Evolutionary conservation across 2,113 vertebrate genomes (phyloP).

Genomic region (Salvator merianae): DNA sequence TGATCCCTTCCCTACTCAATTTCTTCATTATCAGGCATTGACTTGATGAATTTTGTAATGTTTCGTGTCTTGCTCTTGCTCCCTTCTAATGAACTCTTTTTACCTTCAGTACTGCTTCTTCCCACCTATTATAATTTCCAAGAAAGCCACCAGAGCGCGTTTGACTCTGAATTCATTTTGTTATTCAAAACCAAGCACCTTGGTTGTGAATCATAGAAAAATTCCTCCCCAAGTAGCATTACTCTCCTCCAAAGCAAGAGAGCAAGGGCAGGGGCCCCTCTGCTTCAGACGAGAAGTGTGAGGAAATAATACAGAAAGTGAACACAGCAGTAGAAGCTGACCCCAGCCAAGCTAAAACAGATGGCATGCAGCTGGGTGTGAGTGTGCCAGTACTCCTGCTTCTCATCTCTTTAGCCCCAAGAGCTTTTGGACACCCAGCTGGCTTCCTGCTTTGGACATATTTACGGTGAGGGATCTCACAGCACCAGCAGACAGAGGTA

Average conservation of each 20-base stretch:
- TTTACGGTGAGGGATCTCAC: neutral
- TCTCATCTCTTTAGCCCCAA: neutral
- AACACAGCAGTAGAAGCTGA: neutral
- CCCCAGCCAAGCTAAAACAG: neutral
- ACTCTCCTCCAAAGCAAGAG: neutral
- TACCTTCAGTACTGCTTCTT: neutral
- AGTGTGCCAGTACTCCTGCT: neutral
- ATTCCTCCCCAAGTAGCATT: neutral
- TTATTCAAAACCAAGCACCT: neutral
- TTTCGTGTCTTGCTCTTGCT: neutral
- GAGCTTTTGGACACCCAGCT: constrained; percentile 5
- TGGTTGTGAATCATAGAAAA: neutral
- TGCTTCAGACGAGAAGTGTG: neutral
- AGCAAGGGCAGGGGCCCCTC: neutral
- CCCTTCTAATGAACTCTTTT: neutral
- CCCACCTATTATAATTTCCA: neutral
- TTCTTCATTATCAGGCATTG: neutral
- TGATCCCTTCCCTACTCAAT: neutral
- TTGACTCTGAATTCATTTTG: neutral
- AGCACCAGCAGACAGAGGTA: neutral
- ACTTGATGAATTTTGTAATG: neutral
- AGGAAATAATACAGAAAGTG: neutral
- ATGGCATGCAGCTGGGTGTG: neutral
- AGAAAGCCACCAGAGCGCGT: neutral
- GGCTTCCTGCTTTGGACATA: neutral